Base-by-base conservation (phyloP, 2,888 invertebrate genomes). In the Galerucella calmariensis region DNA sequence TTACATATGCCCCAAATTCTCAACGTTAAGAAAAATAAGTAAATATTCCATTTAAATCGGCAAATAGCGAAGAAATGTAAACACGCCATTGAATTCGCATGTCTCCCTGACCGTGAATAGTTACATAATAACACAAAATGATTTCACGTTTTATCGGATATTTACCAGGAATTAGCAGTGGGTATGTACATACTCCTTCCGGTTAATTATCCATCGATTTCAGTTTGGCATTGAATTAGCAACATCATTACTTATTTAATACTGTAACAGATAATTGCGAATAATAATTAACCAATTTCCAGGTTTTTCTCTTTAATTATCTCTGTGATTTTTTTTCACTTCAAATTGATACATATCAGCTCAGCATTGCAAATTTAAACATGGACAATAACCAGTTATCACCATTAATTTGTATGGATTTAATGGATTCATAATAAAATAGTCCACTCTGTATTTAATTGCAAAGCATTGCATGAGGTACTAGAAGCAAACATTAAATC, bases 91-190 rank as follows among this genome's bases (percentile, higher is more conserved):
- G 78, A 75, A 66, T 76, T 46, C 73, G 77, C 80, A 79, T 80
- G 81, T 80, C 75, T 77, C 82, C 82, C 79, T 83, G 82, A 81
- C 83, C 82, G 75, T 83, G 83, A 81, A 81, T 44, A 74, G 73
- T 83, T 83, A 82, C 76, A 79, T 82, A 83, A 83, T 82, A 76
- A 78, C 67, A 67, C 71, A 78, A 73, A 79, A 79, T 82, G 70
- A 80, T 78, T 81, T 78, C 72, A 76, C 78, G n/a, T 69, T 75
- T 79, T 78, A 79, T 82, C 77, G 51, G 73, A 75, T 77, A 53
- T 71, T 76, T 81, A 80, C 80, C 77, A 68, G 79, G 81, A 81
- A 82, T 78, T 77, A 77, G 27, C 76, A 69, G 62, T 73, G 58
- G 69, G 74, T 65, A 74, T 72, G 75, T 76, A 72, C 72, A 51